Evolutionary conservation across 2,797 vertebrate genomes (phyloP).

Genomic region (Alca torda): DNA sequence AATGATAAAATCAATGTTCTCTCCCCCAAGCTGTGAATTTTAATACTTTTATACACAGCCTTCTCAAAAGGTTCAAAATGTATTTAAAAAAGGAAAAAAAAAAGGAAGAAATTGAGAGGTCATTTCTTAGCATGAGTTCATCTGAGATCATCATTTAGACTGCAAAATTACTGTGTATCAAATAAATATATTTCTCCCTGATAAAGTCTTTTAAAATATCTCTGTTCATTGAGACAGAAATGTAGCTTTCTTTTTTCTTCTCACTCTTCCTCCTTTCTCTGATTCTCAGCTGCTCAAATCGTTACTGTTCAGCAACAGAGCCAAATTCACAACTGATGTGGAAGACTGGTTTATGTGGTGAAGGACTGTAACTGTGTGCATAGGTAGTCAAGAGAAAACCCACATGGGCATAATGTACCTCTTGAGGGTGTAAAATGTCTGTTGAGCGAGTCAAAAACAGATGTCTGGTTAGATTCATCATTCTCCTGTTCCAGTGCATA

Average conservation of each 20-base stretch:
- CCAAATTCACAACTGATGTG: not conserved
- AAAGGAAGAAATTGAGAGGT: not conserved
- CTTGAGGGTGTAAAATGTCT: not conserved
- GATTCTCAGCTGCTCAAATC: not conserved
- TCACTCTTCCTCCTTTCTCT: not conserved
- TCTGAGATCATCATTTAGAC: not conserved
- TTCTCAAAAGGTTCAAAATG: not conserved
- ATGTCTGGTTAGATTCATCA: not conserved
- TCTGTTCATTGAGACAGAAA: not conserved
- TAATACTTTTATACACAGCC: not conserved
- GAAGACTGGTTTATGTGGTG: not conserved
- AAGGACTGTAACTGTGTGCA: not conserved
- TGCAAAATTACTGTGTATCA: not conserved
- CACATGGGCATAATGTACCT: not conserved
- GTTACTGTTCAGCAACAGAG: not conserved
- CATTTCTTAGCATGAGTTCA: not conserved
- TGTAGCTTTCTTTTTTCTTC: not conserved
- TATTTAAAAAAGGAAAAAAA: not conserved
- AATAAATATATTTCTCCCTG: not conserved
- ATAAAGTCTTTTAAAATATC: not conserved
- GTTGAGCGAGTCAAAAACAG: not conserved
- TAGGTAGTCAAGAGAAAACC: not conserved
- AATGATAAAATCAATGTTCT: conserved; percentile 19
- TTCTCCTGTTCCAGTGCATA: not conserved
- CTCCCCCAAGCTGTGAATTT: not conserved